Percentiles rank a stretch among this genome's conserved stretches.
phyloP scores from a whole-genome alignment of 2,113 vertebrate species.

The Notiomystis cincta region DNA sequence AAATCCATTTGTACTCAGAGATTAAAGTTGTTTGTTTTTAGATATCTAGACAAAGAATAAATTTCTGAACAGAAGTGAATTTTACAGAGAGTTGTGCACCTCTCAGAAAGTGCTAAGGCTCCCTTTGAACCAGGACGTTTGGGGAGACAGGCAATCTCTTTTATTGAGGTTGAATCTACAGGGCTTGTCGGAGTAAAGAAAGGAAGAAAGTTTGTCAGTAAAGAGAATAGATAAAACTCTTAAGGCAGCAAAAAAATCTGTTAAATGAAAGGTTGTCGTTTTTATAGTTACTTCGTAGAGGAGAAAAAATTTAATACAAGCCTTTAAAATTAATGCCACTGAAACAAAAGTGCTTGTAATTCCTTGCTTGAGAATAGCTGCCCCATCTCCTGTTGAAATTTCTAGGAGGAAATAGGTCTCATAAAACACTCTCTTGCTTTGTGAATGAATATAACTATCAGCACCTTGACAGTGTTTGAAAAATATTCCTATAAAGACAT shows the following conservation, averaged over 20 bases:
- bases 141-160: neutral
- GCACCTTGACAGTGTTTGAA: slow-evolving; percentile 9
- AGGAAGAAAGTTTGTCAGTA: neutral
- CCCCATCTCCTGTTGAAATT: neutral
- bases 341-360: neutral
- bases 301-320: neutral
- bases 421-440: neutral
- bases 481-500: slow-evolving; percentile 19
- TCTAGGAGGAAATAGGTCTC: neutral
- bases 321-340: slow-evolving; percentile 9
- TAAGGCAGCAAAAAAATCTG: neutral
- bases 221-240: neutral
- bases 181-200: neutral
- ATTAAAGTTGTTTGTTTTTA: neutral
- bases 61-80: neutral
- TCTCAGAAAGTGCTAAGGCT: neutral
- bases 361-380: neutral
- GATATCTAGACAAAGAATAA: neutral
- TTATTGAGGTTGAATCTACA: neutral
- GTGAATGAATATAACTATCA: neutral
- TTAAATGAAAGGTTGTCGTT: neutral
- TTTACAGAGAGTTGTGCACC: neutral
- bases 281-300: neutral
- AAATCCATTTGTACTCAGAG: neutral
- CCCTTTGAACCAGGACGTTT: neutral